Conservation (phyloP, 2,888 invertebrate genomes). For the Chirona hameri region DNA sequence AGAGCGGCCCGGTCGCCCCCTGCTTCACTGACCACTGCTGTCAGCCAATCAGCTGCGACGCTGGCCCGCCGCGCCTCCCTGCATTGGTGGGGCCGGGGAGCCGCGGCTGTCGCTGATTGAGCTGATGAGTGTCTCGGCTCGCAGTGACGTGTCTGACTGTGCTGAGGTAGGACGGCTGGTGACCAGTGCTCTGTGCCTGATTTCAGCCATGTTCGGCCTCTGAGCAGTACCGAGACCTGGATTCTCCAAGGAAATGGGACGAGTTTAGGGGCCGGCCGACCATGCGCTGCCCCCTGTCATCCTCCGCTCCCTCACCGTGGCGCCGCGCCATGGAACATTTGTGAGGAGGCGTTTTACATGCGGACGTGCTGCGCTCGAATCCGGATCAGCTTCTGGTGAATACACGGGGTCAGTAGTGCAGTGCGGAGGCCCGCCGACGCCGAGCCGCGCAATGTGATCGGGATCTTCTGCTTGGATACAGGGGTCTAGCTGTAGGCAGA, state of each 20-base stretch:
- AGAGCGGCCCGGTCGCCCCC: not conserved
- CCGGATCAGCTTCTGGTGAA: too few relatives aligned
- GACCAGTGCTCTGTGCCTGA: slow-evolving; percentile 52
- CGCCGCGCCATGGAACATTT: too few relatives aligned
- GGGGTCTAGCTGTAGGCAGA: too few relatives aligned
- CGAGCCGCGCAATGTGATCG: too few relatives aligned
- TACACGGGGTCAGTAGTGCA: too few relatives aligned
- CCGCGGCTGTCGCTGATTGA: not conserved
- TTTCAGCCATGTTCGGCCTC: slow-evolving; percentile 72
- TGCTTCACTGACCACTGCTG: not conserved
- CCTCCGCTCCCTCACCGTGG: not conserved
- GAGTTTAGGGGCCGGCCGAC: slow-evolving; percentile 55
- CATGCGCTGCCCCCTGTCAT: too few relatives aligned
- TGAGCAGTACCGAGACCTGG: slow-evolving; percentile 91
- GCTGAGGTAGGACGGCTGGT: slow-evolving; percentile 31
- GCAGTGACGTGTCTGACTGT: slow-evolving; percentile 3
- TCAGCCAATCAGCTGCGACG: not conserved
- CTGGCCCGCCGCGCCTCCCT: not conserved
- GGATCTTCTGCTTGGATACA: too few relatives aligned
- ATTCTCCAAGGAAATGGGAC: slow-evolving; percentile 85
- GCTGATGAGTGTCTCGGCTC: not conserved
- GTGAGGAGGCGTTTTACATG: not conserved
- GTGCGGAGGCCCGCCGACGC: too few relatives aligned
- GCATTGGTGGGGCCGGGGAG: not conserved
- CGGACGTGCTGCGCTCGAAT: too few relatives aligned